Base-by-base conservation (phyloP, 1,140 invertebrate species). In the Colletes latitarsis region DNA sequence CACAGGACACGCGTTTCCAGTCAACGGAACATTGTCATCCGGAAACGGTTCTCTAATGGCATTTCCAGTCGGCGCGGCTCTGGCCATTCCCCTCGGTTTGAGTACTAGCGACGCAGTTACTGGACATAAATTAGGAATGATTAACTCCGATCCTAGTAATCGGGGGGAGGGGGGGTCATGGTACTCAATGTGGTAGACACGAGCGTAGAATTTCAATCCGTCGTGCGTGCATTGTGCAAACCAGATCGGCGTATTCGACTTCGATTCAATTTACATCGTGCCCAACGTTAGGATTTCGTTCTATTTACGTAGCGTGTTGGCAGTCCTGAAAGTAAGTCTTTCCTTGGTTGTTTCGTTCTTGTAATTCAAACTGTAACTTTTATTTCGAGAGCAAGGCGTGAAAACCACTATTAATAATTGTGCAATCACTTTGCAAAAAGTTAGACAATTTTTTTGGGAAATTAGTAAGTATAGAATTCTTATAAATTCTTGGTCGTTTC, bases 71-170 rank as follows among this genome's bases (percentile, higher is more conserved):
- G 41, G 10, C 64, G 53, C 46, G 66, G 70, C 70, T 1, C 30
- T 55, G 41, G 19, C 74, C 64, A 10, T 62, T 77, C 52, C 53
- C 72, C 77, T 14, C 43, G n/a, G 12, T 68, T 21, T 4, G 60
- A 84, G 72, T 70, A 43, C 58, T 69, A 21, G 60, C 21, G 3
- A 41, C 14, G 43, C 73, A 75, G 41, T 81, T 30, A 67, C 15
- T 46, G 71, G n/a, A 67, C 68, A 81, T 87, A 84, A 88, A 89
- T 89, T 87, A 84, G 75, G 43, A 69, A 69, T 69, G 78, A 89
- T 89, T 89, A 88, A 88, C 82, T 72, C 21, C 80, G 77, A 83
- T 83, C 80, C 66, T 77, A 67, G 49, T 85, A 88, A 87, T 85
- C 69, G 60, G 41, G 30, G 30, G 55, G 76, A 41, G 60, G 41